Evolutionary conservation across 1,140 invertebrate species (phyloP), one percentile per base, ranked within the genome.

Genomic region (Dysdera silvatica): DNA sequence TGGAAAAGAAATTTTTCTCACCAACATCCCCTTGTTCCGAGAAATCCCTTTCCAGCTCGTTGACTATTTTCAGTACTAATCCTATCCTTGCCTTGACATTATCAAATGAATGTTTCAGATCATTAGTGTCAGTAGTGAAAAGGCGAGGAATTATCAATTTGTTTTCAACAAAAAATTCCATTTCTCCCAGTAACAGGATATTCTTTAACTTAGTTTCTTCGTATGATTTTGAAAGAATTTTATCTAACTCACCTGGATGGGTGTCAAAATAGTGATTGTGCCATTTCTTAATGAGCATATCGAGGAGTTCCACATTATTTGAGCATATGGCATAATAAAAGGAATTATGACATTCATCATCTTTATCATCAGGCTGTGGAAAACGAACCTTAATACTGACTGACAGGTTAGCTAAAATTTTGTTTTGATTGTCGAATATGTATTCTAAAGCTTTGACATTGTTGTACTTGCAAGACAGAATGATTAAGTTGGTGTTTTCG

Each of bases 301-400:
- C 8, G n/a, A 53, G 49, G 26, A 61, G 2, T 8, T 3, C 7
- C 12, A 16, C n/a, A 10, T 28, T 41, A 24, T 35, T 35, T 8
- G 49, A 61, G 3, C 59, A 49, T 18, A 61, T 37, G 12, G 59
- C 45, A n/a, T 61, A 61, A 26, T 58, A 58, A 35, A 58, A 31
- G 2, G 56, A 41, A 52, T 55, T 61, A 40, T 61, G 59, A 8
- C 49, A 41, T 41, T 52, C 47, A 4, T 53, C 48, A 37, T 61
- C 59, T 53, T 2, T 7, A 20, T 41, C 26, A 41, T 1, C 10
- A 29, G 58, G 45, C 3, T 32, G 48, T 52, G 20, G 10, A 8
- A 1, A 23, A 10, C 14, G 1, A 7, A 8, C n/a, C 37, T 20
- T 8, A 31, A n/a, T 33, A n/a, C 8, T 35, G 35, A 45, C 24